Conservation (phyloP, 2,797 vertebrate species). For the Oryzias sinensis region DNA sequence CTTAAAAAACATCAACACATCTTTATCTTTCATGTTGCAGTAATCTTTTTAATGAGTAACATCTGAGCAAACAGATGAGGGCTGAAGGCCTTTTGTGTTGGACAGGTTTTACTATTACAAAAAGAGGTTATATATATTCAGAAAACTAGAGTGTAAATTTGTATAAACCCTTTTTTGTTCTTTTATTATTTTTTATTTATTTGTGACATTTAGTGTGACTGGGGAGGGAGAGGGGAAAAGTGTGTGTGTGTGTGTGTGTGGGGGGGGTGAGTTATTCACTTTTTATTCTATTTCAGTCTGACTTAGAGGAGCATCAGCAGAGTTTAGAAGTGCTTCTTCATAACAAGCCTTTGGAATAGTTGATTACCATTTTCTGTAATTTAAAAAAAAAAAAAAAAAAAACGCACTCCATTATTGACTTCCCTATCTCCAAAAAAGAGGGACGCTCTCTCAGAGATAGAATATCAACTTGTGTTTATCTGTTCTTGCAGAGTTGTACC, state of each 20-base stretch:
- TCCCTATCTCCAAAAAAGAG: slow-evolving; percentile 62
- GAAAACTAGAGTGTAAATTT: too few relatives aligned
- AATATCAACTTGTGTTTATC: slow-evolving; percentile 55
- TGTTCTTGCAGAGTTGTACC: slow-evolving; percentile 33
- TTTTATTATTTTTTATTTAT: too few relatives aligned
- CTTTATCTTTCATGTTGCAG: slow-evolving; percentile 3
- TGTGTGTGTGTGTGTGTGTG: too few relatives aligned
- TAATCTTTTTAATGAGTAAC: background rate
- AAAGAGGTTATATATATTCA: too few relatives aligned
- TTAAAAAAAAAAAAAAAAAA: slow-evolving; percentile 39
- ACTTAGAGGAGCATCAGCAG: slow-evolving; percentile 58
- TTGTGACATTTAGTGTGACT: too few relatives aligned
- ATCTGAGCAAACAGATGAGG: too few relatives aligned
- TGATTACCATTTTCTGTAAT: slow-evolving; percentile 66
- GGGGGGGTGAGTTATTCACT: background rate
- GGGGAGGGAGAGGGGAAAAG: too few relatives aligned
- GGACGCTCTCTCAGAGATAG: slow-evolving; percentile 59
- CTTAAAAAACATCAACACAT: too few relatives aligned
- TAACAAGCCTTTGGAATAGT: slow-evolving; percentile 31
- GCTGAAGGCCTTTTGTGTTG: too few relatives aligned
- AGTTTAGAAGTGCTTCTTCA: slow-evolving; percentile 36
- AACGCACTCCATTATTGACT: slow-evolving; percentile 60
- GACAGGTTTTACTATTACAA: too few relatives aligned
- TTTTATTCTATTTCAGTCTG: slow-evolving; percentile 20
- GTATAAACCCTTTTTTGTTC: too few relatives aligned